Percentiles rank a stretch among this genome's conserved stretches.
Conservation (phyloP, 2,113 vertebrate species). For the Elanus axillaris region DNA sequence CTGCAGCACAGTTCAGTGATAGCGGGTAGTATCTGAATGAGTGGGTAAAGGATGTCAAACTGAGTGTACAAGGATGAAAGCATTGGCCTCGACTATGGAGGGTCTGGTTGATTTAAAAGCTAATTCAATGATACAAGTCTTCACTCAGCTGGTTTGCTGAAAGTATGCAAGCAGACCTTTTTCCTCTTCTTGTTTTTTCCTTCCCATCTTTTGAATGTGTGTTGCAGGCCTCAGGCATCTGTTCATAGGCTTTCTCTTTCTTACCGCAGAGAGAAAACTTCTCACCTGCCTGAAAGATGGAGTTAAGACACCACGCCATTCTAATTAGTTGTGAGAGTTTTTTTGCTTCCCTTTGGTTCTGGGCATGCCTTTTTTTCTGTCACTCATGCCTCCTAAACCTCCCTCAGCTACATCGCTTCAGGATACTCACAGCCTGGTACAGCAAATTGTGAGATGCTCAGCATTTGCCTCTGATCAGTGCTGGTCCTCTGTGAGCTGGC, state of each 20-base stretch:
- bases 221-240: neutral
- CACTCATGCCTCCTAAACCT: neutral
- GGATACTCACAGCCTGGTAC: neutral
- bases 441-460: neutral
- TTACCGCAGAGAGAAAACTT: neutral
- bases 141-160: constrained; percentile 43
- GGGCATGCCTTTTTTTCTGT: neutral
- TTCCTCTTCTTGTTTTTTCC: neutral
- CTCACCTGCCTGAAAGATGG: neutral
- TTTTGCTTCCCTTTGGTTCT: neutral
- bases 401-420: neutral
- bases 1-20: constrained; percentile 51
- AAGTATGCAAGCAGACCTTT: neutral
- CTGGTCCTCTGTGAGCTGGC: neutral
- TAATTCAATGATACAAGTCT: constrained; percentile 67
- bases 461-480: neutral
- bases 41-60: constrained; percentile 59
- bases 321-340: constrained; percentile 36
- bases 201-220: neutral
- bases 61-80: constrained; percentile 24
- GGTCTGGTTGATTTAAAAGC: constrained; percentile 55
- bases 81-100: constrained; percentile 1
- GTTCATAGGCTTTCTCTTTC: constrained; percentile 8
- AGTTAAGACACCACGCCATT: neutral
- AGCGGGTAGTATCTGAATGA: constrained; percentile 50